Evolutionary conservation across 2,797 vertebrate species (phyloP).

Genomic region (Rallus crepitans): DNA sequence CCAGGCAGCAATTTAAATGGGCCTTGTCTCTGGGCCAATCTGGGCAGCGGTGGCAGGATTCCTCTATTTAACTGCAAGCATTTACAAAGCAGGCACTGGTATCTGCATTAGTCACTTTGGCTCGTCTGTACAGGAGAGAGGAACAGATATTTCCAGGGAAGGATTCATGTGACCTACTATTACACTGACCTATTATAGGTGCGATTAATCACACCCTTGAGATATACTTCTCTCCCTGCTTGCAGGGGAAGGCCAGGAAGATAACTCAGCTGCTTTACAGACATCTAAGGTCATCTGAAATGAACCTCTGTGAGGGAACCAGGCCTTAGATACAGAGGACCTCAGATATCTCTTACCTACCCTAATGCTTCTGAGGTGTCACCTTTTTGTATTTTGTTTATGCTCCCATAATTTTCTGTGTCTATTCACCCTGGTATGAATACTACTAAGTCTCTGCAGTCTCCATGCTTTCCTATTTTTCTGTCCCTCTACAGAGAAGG

Average conservation of each 20-base stretch:
- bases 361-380: not conserved
- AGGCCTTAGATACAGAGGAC: accelerated
- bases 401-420: not conserved
- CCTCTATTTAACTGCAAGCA: not conserved
- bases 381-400: not conserved
- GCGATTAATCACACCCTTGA: not conserved
- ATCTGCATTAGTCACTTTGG: not conserved
- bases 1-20: not conserved
- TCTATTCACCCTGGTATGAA: not conserved
- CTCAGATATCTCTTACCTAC: not conserved
- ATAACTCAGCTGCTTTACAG: not conserved
- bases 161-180: constrained; percentile 26
- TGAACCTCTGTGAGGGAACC: not conserved
- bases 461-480: not conserved
- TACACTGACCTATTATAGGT: not conserved
- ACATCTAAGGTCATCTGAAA: not conserved
- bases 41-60: not conserved
- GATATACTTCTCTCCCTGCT: not conserved
- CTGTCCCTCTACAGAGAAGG: not conserved
- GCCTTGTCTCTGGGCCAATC: not conserved
- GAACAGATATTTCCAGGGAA: not conserved
- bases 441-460: not conserved
- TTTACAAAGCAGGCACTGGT: not conserved
- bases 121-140: not conserved
- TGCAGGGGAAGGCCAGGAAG: not conserved